These are phyloP conservation scores for Drosophila peninsularis DNA, from an alignment of 2,888 invertebrate genomes.

Conservation along the genomic window DNA sequence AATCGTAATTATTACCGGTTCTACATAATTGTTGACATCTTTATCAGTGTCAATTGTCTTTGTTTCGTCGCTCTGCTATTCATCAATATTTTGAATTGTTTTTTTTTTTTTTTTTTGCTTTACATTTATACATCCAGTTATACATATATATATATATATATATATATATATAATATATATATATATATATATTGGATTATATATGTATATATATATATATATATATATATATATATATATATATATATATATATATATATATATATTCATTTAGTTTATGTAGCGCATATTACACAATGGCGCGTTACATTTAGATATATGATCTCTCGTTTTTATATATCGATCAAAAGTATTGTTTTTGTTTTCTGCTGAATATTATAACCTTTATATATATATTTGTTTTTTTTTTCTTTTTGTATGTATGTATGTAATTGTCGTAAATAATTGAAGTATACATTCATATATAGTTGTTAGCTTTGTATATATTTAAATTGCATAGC, in stretches of 20 bases:
- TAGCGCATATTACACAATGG: slow-evolving; percentile 76
- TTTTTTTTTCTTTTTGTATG: slow-evolving; percentile 32
- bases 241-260: slow-evolving; percentile 22
- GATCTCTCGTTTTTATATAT: slow-evolving; percentile 32
- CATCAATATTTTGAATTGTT: slow-evolving; percentile 48
- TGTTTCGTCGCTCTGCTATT: slow-evolving; percentile 41
- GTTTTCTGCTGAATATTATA: slow-evolving; percentile 39
- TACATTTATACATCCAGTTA: slow-evolving; percentile 67
- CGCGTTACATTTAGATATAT: slow-evolving; percentile 61
- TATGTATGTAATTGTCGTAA: slow-evolving; percentile 15
- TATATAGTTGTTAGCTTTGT: slow-evolving; percentile 19
- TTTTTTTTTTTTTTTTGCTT: slow-evolving; percentile 51
- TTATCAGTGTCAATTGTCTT: slow-evolving; percentile 34
- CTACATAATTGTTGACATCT: slow-evolving; percentile 53
- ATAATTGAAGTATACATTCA: slow-evolving; percentile 37
- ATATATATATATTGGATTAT: slow-evolving; percentile 24
- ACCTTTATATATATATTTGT: slow-evolving; percentile 38
- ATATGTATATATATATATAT: slow-evolving; percentile 12
- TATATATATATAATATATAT: background rate
- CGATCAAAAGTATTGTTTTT: slow-evolving; percentile 16
- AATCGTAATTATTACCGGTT: slow-evolving; percentile 63
- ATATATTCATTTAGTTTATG: slow-evolving; percentile 28
- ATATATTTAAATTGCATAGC: slow-evolving; percentile 48
- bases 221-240: slow-evolving; percentile 26
- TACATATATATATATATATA: slow-evolving; percentile 32